Evolutionary conservation across 2,888 invertebrate genomes (phyloP), one percentile per base, ranked within the genome.

Genomic region (Leucania comma): DNA sequence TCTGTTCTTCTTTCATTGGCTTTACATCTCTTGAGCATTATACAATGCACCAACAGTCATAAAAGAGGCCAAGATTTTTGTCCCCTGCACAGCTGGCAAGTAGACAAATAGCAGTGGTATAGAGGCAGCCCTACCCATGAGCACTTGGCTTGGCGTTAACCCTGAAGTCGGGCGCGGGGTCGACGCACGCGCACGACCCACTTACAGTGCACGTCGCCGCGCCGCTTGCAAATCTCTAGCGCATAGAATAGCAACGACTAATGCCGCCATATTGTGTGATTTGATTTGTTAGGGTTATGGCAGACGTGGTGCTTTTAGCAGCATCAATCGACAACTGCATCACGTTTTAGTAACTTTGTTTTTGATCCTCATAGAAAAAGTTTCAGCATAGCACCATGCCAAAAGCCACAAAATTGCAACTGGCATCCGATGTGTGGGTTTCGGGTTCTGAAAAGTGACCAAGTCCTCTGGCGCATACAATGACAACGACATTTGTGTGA

Each of bases 121-220:
- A 64, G 54, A 80, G 74, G 58, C 75, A 87, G 72, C 88, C 83
- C 87, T 88, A 87, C 77, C 81, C 78, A 88, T 60, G 60, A 80
- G 76, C 78, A 85, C 84, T 85, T 84, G 80, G 84, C 84, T 85
- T 75, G 77, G 86, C 84, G 85, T 89, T 95, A 95, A 95, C 96
- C 96, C 94, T 96, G 96, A 95, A 93, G 93, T 90, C 93, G 94
- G 92, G 87, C 94, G 93, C 69, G 92, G 92, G 95, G 94, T 95
- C 95, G 91, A 92, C 89, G 95, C 88, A 89, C 96, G 92, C 93
- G 86, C 90, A 84, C 93, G 93, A 90, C 95, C 96, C 86, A 96
- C 94, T 93, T 95, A 92, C 92, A 90, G 89, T 87, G 90, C 92
- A 90, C 91, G 90, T 89, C 90, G 92, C 88, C 87, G 90, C 88